These are phyloP conservation scores for Neocrepidodera transversa DNA, from an alignment of 2,888 invertebrate species.

Conservation along the genomic window DNA sequence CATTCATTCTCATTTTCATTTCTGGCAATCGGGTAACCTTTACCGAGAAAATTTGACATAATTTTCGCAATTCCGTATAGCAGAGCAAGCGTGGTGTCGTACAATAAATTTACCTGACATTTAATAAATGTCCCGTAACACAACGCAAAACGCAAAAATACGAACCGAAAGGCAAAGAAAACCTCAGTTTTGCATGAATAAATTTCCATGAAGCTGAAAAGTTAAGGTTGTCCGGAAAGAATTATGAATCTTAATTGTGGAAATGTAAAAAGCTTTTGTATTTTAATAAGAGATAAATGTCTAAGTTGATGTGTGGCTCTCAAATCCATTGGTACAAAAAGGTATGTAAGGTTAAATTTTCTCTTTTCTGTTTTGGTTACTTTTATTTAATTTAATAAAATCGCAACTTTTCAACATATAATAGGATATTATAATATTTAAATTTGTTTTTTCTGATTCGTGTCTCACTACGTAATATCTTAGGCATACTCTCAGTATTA, in stretches of 20 bases:
- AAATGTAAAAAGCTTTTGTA: conserved; percentile 21
- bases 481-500: too few species aligned
- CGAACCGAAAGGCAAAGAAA: conserved; percentile 29
- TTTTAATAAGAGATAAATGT: conserved; percentile 7
- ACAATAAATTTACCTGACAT: conserved; percentile 35
- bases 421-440: too few species aligned
- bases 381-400: too few species aligned
- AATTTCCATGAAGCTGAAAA: conserved; percentile 31
- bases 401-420: too few species aligned
- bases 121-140: conserved; percentile 32
- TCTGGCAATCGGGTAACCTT: conserved; percentile 12
- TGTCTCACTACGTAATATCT: too few species aligned
- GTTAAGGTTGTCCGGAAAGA: conserved; percentile 32
- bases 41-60: conserved; percentile 23
- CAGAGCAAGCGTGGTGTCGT: conserved; percentile 13
- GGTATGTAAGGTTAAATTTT: too few species aligned
- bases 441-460: too few species aligned
- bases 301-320: too few species aligned
- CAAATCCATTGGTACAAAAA: too few species aligned
- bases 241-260: conserved; percentile 34
- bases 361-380: too few species aligned
- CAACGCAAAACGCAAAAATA: conserved; percentile 32
- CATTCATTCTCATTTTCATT: conserved; percentile 22
- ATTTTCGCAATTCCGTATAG: conserved; percentile 21
- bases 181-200: conserved; percentile 31